Conservation (phyloP, 35 echinoderm and acorn worm genomes). For the Strongylocentrotus purpuratus region DNA sequence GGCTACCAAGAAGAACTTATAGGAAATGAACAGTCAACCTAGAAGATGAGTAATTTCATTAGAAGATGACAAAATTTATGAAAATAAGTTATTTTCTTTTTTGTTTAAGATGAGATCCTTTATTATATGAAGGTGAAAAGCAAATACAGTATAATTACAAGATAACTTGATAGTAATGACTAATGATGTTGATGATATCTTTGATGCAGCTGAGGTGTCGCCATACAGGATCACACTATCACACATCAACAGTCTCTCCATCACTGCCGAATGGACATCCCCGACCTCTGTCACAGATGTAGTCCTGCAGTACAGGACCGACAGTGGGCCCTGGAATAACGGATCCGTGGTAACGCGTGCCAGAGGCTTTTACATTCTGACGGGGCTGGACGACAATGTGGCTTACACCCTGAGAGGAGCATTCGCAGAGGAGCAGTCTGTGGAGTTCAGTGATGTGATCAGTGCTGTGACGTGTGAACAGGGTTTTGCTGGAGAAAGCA, state of each 20-base stretch:
- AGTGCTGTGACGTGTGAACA: conserved; percentile 27
- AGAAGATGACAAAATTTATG: no score
- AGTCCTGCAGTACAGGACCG: conserved; percentile 55
- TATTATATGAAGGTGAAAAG: neutral
- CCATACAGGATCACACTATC: conserved; percentile 35
- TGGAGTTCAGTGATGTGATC: conserved; percentile 14
- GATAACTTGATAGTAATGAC: neutral
- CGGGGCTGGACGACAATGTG: neutral
- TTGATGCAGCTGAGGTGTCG: neutral
- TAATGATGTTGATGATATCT: no score
- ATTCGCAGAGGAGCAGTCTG: conserved; percentile 1
- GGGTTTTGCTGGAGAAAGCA: conserved; percentile 46
- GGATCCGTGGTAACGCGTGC: conserved; percentile 26
- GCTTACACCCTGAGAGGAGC: conserved; percentile 39
- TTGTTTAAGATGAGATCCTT: neutral
- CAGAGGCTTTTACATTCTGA: conserved; percentile 45
- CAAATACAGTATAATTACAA: neutral
- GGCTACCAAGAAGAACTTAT: no score
- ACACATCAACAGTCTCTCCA: conserved; percentile 55
- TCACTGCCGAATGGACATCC: conserved; percentile 44
- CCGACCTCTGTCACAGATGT: conserved; percentile 40
- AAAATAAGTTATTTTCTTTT: no score
- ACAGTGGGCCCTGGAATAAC: conserved; percentile 31
- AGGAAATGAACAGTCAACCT: no score
- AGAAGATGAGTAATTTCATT: no score